phyloP scores from a whole-genome alignment of 2,888 invertebrate genomes.

The Stratiomys singularior region DNA sequence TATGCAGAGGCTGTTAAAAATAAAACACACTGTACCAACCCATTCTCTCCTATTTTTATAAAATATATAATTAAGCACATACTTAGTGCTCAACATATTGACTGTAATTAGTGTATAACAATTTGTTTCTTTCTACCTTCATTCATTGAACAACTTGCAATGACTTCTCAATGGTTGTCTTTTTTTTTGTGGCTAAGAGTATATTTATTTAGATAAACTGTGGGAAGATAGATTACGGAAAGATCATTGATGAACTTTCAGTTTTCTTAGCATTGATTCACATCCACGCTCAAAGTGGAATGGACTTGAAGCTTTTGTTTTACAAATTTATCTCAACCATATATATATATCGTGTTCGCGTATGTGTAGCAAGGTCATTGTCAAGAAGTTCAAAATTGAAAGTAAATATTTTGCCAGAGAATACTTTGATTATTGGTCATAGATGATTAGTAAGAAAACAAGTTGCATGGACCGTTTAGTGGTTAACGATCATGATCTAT shows the following conservation, averaged over 20 bases:
- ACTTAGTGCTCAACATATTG: too few species aligned
- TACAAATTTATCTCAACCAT: background rate
- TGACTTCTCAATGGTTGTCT: background rate
- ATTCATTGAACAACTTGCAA: background rate
- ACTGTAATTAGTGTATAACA: background rate
- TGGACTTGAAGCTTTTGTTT: background rate
- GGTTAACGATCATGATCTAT: too few species aligned
- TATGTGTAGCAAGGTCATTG: conserved; percentile 2
- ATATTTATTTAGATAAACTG: conserved; percentile 4
- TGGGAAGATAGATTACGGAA: background rate
- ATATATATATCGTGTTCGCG: background rate
- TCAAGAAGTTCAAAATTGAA: conserved; percentile 4
- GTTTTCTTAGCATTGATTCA: conserved; percentile 9
- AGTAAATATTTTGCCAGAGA: background rate
- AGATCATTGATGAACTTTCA: conserved; percentile 20
- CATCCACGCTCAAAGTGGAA: background rate
- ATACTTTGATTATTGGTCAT: background rate
- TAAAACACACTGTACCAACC: too few species aligned
- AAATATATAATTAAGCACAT: too few species aligned
- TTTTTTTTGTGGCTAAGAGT: background rate
- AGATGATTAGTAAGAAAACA: background rate
- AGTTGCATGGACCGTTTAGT: too few species aligned
- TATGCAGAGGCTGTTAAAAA: too few species aligned
- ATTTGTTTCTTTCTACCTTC: background rate
- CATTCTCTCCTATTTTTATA: too few species aligned